Evolutionary conservation across 1,140 invertebrate species (phyloP), one percentile per base, ranked within the genome.

Genomic region (Bombus consobrinus): DNA sequence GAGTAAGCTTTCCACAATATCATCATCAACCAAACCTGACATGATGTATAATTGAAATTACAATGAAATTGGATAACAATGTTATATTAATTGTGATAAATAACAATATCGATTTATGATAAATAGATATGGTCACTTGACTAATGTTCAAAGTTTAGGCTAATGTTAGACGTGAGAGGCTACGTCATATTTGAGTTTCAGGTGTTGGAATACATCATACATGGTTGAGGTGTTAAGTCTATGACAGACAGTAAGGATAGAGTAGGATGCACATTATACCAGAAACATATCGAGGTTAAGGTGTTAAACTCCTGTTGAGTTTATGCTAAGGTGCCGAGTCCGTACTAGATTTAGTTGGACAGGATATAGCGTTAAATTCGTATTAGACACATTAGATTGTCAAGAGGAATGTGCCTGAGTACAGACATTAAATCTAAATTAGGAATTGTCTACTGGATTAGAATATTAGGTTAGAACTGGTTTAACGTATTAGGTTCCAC

Each of bases 211-310:
- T 64, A 41, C 18, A n/a, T 39, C 41, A 34, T 41, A 66, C 37
- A 13, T 41, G n/a, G 37, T 64, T 64, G 59, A 78, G 59, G 75
- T 78, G 75, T 78, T 78, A 78, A 41, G 10, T 41, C 75, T 34
- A 78, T 78, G 75, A 78, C 39, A 41, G 59, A 41, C 75, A 78
- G 59, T 78, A 64, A 64, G 57, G 75, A 41, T 78, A 64, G 75
- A 66, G n/a, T 22, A 59, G 37, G 53, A 32, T 41, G 57, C 57
- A 32, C 74, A 59, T 76, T 76, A 78, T 78, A 78, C 39, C 75
- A 41, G 28, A 64, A 18, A 28, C 75, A 64, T 78, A 59, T 66
- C 59, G 57, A 28, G 75, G 57, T 59, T 64, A 62, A 76, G 59
- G 57, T 64, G 75, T 64, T 64, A 66, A 78, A 64, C 59, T 78